A percentile compares a stretch with the other conserved stretches of the same genome.
Evolutionary conservation across 2,888 invertebrate species (phyloP).

Genomic region (Erebia epiphron): DNA sequence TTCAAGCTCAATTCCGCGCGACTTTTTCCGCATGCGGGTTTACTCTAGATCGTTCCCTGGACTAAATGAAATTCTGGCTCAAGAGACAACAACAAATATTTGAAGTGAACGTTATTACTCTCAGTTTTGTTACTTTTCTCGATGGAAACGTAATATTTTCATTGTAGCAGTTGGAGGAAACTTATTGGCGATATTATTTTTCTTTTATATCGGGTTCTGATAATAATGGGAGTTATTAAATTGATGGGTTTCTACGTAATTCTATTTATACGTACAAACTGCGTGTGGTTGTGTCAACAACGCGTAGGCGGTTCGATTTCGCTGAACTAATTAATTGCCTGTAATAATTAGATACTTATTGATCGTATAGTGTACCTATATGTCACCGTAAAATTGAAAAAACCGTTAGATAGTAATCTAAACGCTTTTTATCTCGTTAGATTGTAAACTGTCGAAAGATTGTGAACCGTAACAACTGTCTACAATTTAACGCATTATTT

Average conservation of each 20-base stretch:
- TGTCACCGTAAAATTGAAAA: no score
- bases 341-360: background rate
- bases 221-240: constrained; percentile 1
- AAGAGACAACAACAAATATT: constrained; percentile 58
- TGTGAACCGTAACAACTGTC: no score
- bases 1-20: no score
- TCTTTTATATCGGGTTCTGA: constrained; percentile 5
- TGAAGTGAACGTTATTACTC: constrained; percentile 56
- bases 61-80: constrained; percentile 19
- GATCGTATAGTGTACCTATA: no score
- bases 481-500: no score
- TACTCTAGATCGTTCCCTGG: no score
- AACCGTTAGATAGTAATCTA: no score
- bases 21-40: no score
- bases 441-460: no score
- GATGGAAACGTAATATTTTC: constrained; percentile 37
- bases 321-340: background rate
- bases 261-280: background rate
- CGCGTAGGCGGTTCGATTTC: background rate
- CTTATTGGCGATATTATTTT: constrained; percentile 14
- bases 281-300: background rate
- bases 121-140: constrained; percentile 37
- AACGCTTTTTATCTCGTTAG: no score
- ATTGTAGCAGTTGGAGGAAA: constrained; percentile 16
- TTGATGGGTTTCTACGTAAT: background rate